Base-by-base conservation (phyloP, 37 sponge, comb jelly and placozoan genomes). In the Halichondria panicea region DNA sequence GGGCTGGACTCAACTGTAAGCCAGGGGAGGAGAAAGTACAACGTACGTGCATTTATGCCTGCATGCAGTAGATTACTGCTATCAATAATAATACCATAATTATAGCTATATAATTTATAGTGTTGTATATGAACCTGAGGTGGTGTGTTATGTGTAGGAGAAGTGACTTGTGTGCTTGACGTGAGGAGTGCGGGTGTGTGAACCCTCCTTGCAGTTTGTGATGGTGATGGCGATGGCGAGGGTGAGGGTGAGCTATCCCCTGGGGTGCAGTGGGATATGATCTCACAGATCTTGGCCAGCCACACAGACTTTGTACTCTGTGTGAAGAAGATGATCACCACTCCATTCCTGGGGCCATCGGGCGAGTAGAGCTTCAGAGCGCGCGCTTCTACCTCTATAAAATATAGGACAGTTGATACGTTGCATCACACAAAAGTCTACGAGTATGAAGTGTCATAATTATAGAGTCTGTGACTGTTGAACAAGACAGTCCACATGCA, bases 351-450 rank as follows among this genome's bases (percentile, higher is more conserved):
- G 21, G 87, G 87, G 19, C 87, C 87, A 38, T 79, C 70, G 6
- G 87, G 87, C 4, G 87, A 87, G 64, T 87, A 87, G 37, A 80
- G 25, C 63, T 87, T 87, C 70, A 87, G 43, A 28, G 75, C 58
- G 19, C 62, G 42, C 37, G 66, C 46, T 55, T 72, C 70, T 9
- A 83, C 0, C 0, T 73, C 68, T 74, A 33, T 8, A 27, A 30
- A 4, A 3, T 34, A 55, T 7, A 38, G 36, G 36, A 18, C 3
- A 50, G 5, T 22, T 15, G 13, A 48, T 48, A 48, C 11, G 11
- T 11, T 48, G 15, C 15, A 18, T 48, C 11, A 18, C 52, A 18
- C 15, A 11, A 48, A 48, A 15, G 15, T 15, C 15, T 48, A 18
- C 52, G 11, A 48, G 52, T 15, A 48, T 48, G 18, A 48, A 18